Evolutionary conservation across 2,113 vertebrate species (phyloP).

Genomic region (Channa maculata): DNA sequence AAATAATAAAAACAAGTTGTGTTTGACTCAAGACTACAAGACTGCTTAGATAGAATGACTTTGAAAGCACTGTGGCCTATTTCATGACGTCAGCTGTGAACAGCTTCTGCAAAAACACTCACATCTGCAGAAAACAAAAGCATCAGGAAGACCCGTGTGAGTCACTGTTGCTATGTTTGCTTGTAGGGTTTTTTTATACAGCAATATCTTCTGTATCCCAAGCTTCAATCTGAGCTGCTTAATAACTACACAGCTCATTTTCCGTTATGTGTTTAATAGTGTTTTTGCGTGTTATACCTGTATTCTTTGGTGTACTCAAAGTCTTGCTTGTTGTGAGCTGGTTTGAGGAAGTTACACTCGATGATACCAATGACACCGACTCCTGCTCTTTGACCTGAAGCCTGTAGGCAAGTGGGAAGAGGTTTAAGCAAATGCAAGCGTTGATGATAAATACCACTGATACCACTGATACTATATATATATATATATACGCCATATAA

Average conservation of each 20-base stretch:
- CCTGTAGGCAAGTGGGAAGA: conserved; percentile 59
- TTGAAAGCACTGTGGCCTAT: background rate
- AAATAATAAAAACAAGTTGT: background rate
- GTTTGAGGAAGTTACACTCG: conserved; percentile 88
- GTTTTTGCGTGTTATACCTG: conserved; percentile 62
- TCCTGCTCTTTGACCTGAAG: conserved; percentile 79
- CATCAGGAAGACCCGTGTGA: background rate
- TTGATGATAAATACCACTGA: background rate
- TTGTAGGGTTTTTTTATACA: no score
- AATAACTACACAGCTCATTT: no score
- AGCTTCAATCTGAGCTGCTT: background rate
- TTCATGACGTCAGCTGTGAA: background rate
- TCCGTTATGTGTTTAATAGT: background rate
- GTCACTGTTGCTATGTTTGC: background rate
- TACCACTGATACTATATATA: no score
- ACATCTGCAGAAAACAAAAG: background rate
- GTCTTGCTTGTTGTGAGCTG: conserved; percentile 88
- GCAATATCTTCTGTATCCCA: background rate
- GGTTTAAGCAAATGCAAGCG: background rate
- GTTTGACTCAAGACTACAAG: background rate
- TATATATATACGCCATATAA: no score
- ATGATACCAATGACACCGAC: conserved; percentile 86
- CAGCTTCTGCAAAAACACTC: background rate
- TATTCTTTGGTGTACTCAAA: conserved; percentile 90
- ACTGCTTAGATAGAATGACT: no score